Base-by-base conservation (phyloP, 2,113 vertebrate species). In the Camelus dromedarius region DNA sequence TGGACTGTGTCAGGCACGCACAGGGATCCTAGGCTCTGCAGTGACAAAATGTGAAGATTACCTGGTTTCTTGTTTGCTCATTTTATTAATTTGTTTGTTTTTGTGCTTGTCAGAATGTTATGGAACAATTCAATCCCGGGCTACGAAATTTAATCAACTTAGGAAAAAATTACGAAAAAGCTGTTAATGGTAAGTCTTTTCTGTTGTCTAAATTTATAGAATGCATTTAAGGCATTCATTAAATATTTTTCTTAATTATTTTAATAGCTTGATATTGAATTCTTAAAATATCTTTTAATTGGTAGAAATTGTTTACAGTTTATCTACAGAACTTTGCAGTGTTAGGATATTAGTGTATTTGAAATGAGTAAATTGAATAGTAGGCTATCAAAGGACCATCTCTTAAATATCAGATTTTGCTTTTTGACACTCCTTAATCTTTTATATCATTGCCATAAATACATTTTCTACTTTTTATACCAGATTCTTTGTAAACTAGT, bases 51-150 rank as follows among this genome's bases (percentile, higher is more conserved):
- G 30, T 88, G 9, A 66, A 76, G 18, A 77, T 67, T 26, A 15
- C 5, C 50, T 84, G 66, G 14, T 67, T 89, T 67, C 4, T 32
- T 93, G 70, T n/a, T 81, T 50, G 11, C 48, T 67, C 60, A 32
- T 26, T 76, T 86, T 96, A 0, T 97, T 97, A 97, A 95, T 84
- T 95, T 92, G 66, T 70, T 92, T 97, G 83, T 93, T 95, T 64
- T 64, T 62, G 26, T 96, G 69, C 76, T 98, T 95, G 10, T 92
- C 97, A 99, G 99, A 99, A 99, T 99, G 99, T 99, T 96, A 99
- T 99, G 99, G 99, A 99, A 88, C 99, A 99, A 96, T 99, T 99
- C 98, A 99, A 99, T 98, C 99, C 99, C 0, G 99, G 99, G 22
- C 98, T 99, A 95, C 99, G 99, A 97, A 99, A 99, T 98, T 99